Percentiles rank a stretch among this genome's conserved stretches.
phyloP scores from a whole-genome alignment of 2,888 invertebrate genomes.

The Eulithis prunata region DNA sequence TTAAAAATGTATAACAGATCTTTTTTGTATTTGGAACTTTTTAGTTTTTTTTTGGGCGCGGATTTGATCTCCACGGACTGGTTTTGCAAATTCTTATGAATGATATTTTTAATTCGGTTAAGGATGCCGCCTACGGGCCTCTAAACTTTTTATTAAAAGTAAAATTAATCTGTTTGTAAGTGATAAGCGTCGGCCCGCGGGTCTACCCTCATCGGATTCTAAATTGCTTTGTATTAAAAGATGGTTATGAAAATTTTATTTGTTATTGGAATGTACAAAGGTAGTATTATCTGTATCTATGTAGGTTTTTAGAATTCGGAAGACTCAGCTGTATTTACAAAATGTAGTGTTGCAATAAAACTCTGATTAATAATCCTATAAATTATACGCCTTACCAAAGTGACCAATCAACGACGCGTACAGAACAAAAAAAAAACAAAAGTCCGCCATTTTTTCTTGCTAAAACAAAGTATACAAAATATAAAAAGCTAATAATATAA shows the following conservation, averaged over 20 bases:
- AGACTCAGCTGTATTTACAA: too few species aligned
- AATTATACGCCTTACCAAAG: too few species aligned
- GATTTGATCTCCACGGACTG: conserved; percentile 34
- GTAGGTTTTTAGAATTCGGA: too few species aligned
- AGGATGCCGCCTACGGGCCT: conserved; percentile 41
- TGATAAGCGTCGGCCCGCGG: conserved; percentile 41
- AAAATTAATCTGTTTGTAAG: conserved; percentile 44
- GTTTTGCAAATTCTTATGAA: conserved; percentile 45
- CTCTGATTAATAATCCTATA: too few species aligned
- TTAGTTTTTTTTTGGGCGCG: conserved; percentile 19
- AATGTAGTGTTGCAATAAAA: too few species aligned
- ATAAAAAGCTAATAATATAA: too few species aligned
- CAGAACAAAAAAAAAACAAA: too few species aligned
- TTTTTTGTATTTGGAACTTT: conserved; percentile 30
- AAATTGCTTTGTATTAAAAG: conserved; percentile 31
- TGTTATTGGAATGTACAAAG: neutral
- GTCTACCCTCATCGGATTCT: conserved; percentile 33
- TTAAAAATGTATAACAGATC: conserved; percentile 50
- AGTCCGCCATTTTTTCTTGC: too few species aligned
- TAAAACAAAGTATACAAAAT: too few species aligned
- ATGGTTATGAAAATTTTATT: conserved; percentile 9
- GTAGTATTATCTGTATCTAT: too few species aligned
- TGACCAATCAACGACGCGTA: too few species aligned
- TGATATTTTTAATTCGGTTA: conserved; percentile 44
- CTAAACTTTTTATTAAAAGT: conserved; percentile 36